Evolutionary conservation across 2,888 invertebrate species (phyloP), one percentile per base, ranked within the genome.

Genomic region (Oscheius sp.): DNA sequence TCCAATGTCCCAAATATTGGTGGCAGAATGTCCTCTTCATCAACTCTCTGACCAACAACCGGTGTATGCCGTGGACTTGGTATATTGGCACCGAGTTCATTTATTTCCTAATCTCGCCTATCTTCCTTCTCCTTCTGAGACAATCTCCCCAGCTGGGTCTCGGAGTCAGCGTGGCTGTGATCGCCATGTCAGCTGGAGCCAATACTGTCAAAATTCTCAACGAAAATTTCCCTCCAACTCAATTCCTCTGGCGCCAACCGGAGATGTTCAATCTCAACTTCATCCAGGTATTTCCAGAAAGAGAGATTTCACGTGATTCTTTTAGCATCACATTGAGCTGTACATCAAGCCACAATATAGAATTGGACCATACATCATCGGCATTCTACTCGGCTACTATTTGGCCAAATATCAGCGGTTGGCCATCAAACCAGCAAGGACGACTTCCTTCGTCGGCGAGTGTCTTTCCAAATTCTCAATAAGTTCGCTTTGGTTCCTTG

Each of bases 51-150:
- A 68, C 78, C 46, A 81, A 85, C 68, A 86, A 85, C 68, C 78
- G 84, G 42, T 85, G 85, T 66, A 82, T 85, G 83, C 84, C 84
- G 10, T 85, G 85, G 85, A 86, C 85, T 5, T 85, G 85, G 85
- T 86, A 86, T 70, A 86, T 86, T 53, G 86, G 85, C 50, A 86
- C 86, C 4, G 86, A 86, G 68, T 86, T 86, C 78, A 83, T 86
- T 69, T 86, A 80, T 76, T 86, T 83, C 70, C 69, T 86, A n/a
- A 50, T 86, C 25, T 83, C 85, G 3, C 86, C 86, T 20, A 82
- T 86, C 33, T 86, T 86, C 76, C 76, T 86, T 27, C 76, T 86
- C 25, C 53, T 80, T 0, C 75, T 86, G 15, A 69, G 82, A 31
- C 73, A 80, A 37, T 69, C 73, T 4, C 81, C 84, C 27, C 78